Conservation (phyloP, 92 coral and sea anemone species). For the Epizoanthus illoricatus region DNA sequence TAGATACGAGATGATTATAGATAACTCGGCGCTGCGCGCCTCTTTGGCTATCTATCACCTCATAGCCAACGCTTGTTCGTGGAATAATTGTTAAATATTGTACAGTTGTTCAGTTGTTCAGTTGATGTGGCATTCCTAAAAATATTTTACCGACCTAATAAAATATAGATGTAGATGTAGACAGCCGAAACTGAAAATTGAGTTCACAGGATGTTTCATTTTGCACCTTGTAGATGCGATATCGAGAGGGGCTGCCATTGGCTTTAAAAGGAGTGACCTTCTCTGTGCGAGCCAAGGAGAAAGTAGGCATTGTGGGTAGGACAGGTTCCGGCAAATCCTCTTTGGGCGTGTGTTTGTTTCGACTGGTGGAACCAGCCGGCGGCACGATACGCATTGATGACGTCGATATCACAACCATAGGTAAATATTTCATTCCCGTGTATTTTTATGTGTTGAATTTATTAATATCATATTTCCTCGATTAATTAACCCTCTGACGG, state of each 20-base stretch:
- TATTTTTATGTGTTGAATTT: background rate
- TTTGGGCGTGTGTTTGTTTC: conserved; percentile 82
- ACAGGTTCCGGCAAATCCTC: conserved; percentile 98
- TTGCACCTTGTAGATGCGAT: conserved; percentile 72
- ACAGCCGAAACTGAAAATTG: too few species aligned
- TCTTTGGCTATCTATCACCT: too few species aligned
- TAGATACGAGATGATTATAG: too few species aligned
- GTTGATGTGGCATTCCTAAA: too few species aligned
- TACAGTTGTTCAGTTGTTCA: too few species aligned
- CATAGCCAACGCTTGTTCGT: too few species aligned
- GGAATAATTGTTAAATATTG: too few species aligned
- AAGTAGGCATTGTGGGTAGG: conserved; percentile 96
- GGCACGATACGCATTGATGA: conserved; percentile 78
- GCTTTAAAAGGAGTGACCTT: conserved; percentile 77
- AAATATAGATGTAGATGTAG: too few species aligned
- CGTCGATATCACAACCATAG: conserved; percentile 64
- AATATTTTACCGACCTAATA: too few species aligned
- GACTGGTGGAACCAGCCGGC: conserved; percentile 81
- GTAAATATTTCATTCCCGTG: conserved; percentile 26
- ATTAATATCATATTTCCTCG: background rate
- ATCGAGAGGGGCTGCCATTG: conserved; percentile 82
- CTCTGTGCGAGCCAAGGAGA: conserved; percentile 71
- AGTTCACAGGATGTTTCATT: background rate
- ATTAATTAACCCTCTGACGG: too few species aligned
- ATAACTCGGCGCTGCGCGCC: too few species aligned